Evolutionary conservation across 2,113 vertebrate species (phyloP), one percentile per base, ranked within the genome.

Genomic region (Epinephelus cyanopodus): DNA sequence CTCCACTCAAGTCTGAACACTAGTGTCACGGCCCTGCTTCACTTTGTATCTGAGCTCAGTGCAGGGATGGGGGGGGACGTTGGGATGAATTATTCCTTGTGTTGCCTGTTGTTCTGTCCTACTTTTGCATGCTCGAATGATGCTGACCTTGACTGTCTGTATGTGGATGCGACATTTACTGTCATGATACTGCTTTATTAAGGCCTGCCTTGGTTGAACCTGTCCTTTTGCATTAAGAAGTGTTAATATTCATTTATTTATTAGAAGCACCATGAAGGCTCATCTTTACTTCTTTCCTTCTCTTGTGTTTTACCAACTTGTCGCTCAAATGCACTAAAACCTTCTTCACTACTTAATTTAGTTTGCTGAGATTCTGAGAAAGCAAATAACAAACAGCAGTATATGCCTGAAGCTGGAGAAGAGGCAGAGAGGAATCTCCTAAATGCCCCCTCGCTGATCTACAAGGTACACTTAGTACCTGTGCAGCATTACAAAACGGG

Each of bases 91-190:
- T n/a, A 63, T 57, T 81, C 80, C 82, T 79, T 64, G 85, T 79
- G 77, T 81, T 81, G 83, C 84, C 87, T 90, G 69, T 79, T 89
- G 76, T 70, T 74, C 68, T 79, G 65, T 83, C 73, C 69, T 86
- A 39, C 74, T 81, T 74, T 25, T 88, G 91, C 91, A 92, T 92
- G 92, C 85, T 73, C 39, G 81, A 86, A 86, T 68, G 80, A 89
- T 50, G 64, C 82, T 80, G 77, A 84, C 80, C 77, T 74, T 74
- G 67, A 85, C 79, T 56, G 63, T 48, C 47, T 65, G 75, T 74
- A 72, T 84, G 84, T 62, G 79, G 21, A 60, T 75, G 72, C 88
- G 86, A 79, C 78, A 79, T 81, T 83, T 85, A 27, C 79, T 52
- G 77, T 71, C 78, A 75, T 21, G 45, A 77, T 63, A 45, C 78